Evolutionary conservation across 2,797 vertebrate species (phyloP).

Genomic region (Enteromius paludinosus): DNA sequence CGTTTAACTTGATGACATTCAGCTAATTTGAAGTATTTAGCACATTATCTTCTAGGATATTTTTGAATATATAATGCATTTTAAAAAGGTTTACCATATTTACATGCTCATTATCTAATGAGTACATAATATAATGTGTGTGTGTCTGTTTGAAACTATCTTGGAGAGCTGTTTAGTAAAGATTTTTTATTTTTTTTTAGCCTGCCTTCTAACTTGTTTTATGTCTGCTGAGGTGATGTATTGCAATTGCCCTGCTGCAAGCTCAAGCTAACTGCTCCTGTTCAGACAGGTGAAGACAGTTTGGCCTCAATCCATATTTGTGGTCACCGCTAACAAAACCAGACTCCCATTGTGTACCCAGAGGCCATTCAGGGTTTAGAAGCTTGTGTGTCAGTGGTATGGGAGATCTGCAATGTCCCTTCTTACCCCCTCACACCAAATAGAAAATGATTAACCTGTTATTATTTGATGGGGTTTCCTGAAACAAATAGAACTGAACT

Average conservation of each 20-base stretch:
- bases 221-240: neutral
- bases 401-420: neutral
- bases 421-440: neutral
- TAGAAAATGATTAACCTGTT: neutral
- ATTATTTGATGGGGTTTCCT: neutral
- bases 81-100: neutral
- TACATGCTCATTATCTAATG: neutral
- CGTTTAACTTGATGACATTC: neutral
- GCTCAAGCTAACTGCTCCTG: neutral
- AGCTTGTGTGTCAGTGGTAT: neutral
- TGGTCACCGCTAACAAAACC: constrained; percentile 57
- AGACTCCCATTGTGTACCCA: constrained; percentile 46
- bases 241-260: neutral
- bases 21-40: neutral
- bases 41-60: neutral
- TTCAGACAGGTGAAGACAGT: constrained; percentile 10
- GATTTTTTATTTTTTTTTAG: neutral
- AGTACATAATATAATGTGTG: neutral
- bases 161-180: neutral
- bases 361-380: constrained; percentile 32
- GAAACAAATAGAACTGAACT: constrained; percentile 1
- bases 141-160: neutral
- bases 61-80: neutral
- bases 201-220: neutral
- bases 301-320: constrained; percentile 45